Evolutionary conservation across 2,113 vertebrate species (phyloP).

Genomic region (Burhinus oedicnemus): DNA sequence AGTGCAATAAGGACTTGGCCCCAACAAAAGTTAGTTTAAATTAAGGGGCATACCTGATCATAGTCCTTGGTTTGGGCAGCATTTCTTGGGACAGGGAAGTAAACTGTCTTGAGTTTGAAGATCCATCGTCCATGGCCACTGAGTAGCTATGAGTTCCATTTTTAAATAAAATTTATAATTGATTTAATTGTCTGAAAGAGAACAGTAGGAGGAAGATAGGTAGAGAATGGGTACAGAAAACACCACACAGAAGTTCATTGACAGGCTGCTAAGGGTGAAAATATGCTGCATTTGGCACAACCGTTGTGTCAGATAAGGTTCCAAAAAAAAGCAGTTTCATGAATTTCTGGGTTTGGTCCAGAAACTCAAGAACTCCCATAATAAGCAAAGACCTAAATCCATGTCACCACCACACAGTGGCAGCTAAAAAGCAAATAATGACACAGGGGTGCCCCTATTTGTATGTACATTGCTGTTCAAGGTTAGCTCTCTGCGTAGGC

Average conservation of each 20-base stretch:
- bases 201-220: background rate
- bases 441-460: fast-evolving
- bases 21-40: background rate
- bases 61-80: background rate
- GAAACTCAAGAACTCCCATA: background rate
- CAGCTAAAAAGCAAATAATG: background rate
- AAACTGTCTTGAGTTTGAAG: background rate
- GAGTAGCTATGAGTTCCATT: background rate
- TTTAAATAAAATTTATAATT: background rate
- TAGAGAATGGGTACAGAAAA: background rate
- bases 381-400: background rate
- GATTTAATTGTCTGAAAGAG: background rate
- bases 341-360: background rate
- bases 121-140: background rate
- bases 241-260: background rate
- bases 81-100: background rate
- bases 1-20: background rate
- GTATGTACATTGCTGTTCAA: background rate
- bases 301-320: background rate
- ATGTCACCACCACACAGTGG: background rate
- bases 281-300: background rate
- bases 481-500: background rate
- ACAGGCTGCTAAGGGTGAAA: background rate
- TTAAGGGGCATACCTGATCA: background rate
- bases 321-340: background rate